Base-by-base conservation (phyloP, 2,113 vertebrate genomes). In the Lutjanus erythropterus region DNA sequence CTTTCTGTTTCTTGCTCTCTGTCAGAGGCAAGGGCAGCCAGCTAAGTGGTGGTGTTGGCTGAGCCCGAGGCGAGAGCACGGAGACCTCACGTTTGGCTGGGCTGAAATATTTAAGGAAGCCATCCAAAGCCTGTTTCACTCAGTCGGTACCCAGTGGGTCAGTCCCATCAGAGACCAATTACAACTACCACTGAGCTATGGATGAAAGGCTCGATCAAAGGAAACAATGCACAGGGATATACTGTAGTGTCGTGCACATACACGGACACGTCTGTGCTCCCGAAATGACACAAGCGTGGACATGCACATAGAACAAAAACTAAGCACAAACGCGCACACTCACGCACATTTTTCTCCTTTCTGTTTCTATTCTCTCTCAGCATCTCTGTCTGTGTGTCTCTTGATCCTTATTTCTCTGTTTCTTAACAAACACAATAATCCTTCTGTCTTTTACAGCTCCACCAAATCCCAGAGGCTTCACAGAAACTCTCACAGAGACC, bases 111-210 rank as follows among this genome's bases (percentile, higher is more conserved):
- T 91, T 86, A 87, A 89, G 89, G 83, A 82, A 85, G 79, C 75
- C 81, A 85, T 89, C 84, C 83, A 83, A 79, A 75, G 75, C 80
- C 75, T 68, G 80, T 85, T 88, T 92, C 83, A 39, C 78, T 88
- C 82, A 65, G 75, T 77, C 75, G 49, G 61, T 59, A 76, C 77
- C 87, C 86, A 78, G 86, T 82, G 79, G 84, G 78, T 79, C 86
- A 65, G 62, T 80, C 85, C 84, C 88, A 83, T 87, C 81, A 81
- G 88, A 90, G 89, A 91, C 90, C 90, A 91, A 91, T 93, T 91
- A 93, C 81, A 81, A 71, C 74, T 60, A 15, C 80, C 29, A 74
- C 82, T 53, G 84, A 88, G 82, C 61, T 55, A 69, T 9, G 52
- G 85, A 81, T 74, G 88, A 90, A 88, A 78, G 75, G 62, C 27